Percentiles rank a stretch among this genome's conserved stretches.
Evolutionary conservation across 2,797 vertebrate species (phyloP).

Genomic region (Acanthurus lineatus): DNA sequence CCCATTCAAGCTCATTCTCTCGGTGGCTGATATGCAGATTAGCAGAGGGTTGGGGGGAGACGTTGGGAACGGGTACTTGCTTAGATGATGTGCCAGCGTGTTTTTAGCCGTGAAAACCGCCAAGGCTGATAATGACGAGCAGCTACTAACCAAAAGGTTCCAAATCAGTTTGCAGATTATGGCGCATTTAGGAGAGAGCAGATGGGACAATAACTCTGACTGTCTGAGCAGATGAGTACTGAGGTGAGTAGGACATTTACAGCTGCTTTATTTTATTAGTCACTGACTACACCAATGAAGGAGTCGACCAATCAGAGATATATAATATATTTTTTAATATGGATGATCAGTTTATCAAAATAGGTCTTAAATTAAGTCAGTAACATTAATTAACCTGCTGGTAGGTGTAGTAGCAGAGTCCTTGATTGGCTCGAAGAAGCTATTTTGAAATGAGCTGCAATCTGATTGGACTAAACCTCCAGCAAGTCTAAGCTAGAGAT

Average conservation of each 20-base stretch:
- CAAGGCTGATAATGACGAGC: constrained; percentile 70
- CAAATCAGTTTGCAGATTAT: constrained; percentile 77
- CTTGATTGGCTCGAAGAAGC: no score
- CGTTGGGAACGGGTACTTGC: constrained; percentile 51
- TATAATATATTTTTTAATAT: no score
- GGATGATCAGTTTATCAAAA: no score
- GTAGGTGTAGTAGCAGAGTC: no score
- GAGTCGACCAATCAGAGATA: no score
- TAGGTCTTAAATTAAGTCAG: no score
- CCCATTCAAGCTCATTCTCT: constrained; percentile 71
- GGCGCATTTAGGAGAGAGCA: constrained; percentile 59
- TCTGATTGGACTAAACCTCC: no score
- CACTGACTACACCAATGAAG: no score
- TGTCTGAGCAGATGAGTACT: constrained; percentile 41
- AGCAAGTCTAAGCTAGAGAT: no score
- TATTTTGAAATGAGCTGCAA: no score
- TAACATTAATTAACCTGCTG: no score
- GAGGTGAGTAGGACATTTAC: constrained; percentile 1
- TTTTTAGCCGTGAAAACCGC: constrained; percentile 59
- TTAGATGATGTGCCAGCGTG: constrained; percentile 69
- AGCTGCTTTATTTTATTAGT: no score
- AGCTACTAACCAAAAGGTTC: constrained; percentile 66
- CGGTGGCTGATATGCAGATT: constrained; percentile 76
- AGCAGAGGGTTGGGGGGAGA: constrained; percentile 36
- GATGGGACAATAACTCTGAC: constrained; percentile 43